A percentile compares a stretch with the other conserved stretches of the same genome.
These are phyloP conservation scores for Sphaerophoria taeniata DNA, from an alignment of 2,888 invertebrate species.

Conservation along the genomic window DNA sequence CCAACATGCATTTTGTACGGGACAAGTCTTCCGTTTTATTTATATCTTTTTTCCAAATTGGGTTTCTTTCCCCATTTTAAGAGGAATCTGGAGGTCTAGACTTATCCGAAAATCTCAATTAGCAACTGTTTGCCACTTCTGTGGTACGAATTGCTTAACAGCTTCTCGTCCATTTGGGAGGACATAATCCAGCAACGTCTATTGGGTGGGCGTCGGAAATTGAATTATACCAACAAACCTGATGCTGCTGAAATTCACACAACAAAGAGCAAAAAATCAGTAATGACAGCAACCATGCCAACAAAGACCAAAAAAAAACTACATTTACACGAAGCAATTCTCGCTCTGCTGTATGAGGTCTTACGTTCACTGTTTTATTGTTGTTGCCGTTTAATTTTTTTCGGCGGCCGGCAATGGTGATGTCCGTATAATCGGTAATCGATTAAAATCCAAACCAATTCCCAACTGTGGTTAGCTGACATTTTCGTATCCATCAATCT, in stretches of 20 bases:
- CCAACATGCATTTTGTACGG: constrained; percentile 33
- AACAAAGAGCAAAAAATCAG: constrained; percentile 31
- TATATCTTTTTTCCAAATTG: constrained; percentile 16
- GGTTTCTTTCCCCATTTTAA: background rate
- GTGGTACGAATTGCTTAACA: background rate
- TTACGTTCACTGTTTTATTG: too few relatives aligned
- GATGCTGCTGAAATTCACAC: constrained; percentile 35
- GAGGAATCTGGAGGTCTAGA: background rate
- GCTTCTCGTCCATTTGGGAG: background rate
- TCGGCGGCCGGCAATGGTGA: background rate
- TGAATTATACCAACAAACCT: constrained; percentile 29
- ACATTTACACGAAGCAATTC: constrained; percentile 40
- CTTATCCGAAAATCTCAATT: constrained; percentile 42
- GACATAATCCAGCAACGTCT: background rate
- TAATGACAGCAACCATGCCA: background rate
- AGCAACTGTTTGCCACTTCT: constrained; percentile 2
- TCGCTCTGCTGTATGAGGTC: constrained; percentile 18
- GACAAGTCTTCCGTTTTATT: constrained; percentile 37
- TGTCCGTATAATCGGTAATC: constrained; percentile 63
- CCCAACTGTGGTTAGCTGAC: too few relatives aligned
- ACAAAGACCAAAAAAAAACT: background rate
- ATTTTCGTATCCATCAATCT: too few relatives aligned
- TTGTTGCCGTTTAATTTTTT: background rate
- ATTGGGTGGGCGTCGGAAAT: constrained; percentile 3
- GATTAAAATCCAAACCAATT: constrained; percentile 65